Base-by-base conservation (phyloP, 2,113 vertebrate species). In the Cryptotis parvus region DNA sequence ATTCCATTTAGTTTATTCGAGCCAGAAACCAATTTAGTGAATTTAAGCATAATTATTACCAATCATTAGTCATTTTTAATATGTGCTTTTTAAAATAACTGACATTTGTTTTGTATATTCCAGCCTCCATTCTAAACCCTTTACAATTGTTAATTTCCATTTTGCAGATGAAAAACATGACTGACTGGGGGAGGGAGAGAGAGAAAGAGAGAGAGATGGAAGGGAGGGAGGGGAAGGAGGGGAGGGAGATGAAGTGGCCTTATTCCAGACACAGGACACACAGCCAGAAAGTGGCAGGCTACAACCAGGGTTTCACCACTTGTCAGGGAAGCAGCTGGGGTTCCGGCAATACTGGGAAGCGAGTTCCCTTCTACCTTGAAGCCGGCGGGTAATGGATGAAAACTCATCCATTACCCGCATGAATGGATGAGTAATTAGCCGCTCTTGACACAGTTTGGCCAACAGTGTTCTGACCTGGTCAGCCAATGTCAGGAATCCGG, bases 21-120 rank as follows among this genome's bases (percentile, higher is more conserved):
- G 14, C 33, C 18, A 73, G 58, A 91, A 69, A 45, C 4, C 16
- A 84, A 66, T 87, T 78, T 49, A 55, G 12, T 41, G 31, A 80
- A 80, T 31, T 55, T 74, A 35, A 89, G 27, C 22, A 20, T 87
- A 86, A 52, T 73, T 84, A 61, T 91, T 74, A 39, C 6, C 49
- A 74, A 12, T 84, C 24, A 24, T 20, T 88, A 84, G 39, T 45
- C 83, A 85, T 84, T 87, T 77, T 78, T 18, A 91, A n/a, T 26
- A 20, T 68, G 6, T 63, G 27, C 58, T 84, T 49, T 45, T 73
- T 41, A 29, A n/a, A 78, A 81, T 24, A 55, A 7, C 75, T 82
- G 75, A 66, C 77, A 79, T 85, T 80, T 70, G 35, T 26, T 84
- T 84, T n/a, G 16, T 41, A 0, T 63, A 31, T 87, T 27, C 20